These are phyloP conservation scores for Drosophila tropicalis DNA, from an alignment of 1,140 invertebrate genomes.

Conservation along the genomic window DNA sequence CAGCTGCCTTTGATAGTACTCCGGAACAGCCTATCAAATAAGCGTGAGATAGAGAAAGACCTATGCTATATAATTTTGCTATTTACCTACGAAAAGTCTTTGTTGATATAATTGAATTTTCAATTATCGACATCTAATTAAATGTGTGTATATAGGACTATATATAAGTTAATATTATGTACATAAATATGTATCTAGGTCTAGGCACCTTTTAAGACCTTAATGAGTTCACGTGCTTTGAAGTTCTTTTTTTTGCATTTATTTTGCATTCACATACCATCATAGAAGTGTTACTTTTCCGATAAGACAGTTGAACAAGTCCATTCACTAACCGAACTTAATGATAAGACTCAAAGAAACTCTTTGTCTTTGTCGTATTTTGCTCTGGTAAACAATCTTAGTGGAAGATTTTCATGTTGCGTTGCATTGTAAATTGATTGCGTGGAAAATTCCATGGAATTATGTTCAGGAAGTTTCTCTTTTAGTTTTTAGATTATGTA, in stretches of 20 bases:
- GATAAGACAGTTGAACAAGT: neutral
- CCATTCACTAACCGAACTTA: neutral
- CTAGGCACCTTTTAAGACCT: neutral
- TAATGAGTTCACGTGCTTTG: neutral
- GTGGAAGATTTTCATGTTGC: slow-evolving; percentile 60
- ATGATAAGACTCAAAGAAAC: slow-evolving; percentile 37
- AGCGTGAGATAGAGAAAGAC: neutral
- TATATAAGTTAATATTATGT: neutral
- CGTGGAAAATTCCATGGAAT: slow-evolving; percentile 64
- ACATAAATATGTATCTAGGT: neutral
- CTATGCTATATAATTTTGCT: slow-evolving; percentile 6
- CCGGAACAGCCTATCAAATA: slow-evolving; percentile 20
- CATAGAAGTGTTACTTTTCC: neutral
- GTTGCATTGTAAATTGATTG: slow-evolving; percentile 26
- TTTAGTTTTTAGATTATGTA: neutral
- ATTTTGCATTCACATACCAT: neutral
- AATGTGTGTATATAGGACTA: too few relatives aligned
- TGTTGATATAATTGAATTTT: neutral
- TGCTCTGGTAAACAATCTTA: slow-evolving; percentile 1
- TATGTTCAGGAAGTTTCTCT: neutral
- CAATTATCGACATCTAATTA: slow-evolving; percentile 1
- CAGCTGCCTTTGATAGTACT: slow-evolving; percentile 22
- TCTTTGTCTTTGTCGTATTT: neutral
- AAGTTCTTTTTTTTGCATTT: neutral
- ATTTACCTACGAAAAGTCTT: neutral